A percentile compares a stretch with the other conserved stretches of the same genome.
Evolutionary conservation across 2,888 invertebrate genomes (phyloP).

Genomic region (Caenorhabditis plicata): DNA sequence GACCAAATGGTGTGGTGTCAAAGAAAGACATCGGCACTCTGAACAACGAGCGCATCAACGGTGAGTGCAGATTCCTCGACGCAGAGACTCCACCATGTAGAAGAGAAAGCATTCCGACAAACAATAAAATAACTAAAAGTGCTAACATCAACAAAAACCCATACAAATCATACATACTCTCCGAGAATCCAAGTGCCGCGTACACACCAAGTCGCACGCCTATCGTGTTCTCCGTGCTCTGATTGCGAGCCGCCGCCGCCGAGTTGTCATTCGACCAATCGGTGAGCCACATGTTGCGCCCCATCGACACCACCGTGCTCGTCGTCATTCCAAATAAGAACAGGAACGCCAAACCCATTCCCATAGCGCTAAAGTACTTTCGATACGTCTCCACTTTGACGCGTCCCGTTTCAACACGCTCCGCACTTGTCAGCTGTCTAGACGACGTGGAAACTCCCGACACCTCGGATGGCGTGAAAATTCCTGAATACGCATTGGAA

Average conservation of each 20-base stretch:
- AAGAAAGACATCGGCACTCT: conserved; percentile 64
- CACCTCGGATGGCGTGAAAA: conserved; percentile 11
- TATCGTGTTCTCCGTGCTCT: conserved; percentile 35
- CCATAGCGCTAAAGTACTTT: conserved; percentile 62
- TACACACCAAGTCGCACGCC: conserved; percentile 58
- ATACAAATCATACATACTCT: conserved; percentile 34
- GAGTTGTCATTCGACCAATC: conserved; percentile 64
- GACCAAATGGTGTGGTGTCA: conserved; percentile 64
- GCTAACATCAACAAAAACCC: background rate
- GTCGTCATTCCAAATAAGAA: conserved; percentile 57
- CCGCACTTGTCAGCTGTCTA: conserved; percentile 53
- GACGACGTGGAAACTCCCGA: conserved; percentile 15
- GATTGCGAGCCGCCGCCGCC: conserved; percentile 18
- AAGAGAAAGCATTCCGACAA: conserved; percentile 61
- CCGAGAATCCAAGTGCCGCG: conserved; percentile 60
- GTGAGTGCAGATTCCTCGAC: conserved; percentile 59
- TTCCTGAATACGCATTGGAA: conserved; percentile 9
- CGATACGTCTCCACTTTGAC: conserved; percentile 59
- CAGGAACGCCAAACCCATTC: conserved; percentile 41
- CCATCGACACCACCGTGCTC: conserved; percentile 59
- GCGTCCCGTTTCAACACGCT: conserved; percentile 62
- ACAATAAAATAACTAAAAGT: conserved; percentile 54
- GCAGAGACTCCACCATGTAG: conserved; percentile 62
- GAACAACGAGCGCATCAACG: conserved; percentile 60
- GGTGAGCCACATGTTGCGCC: conserved; percentile 63